Evolutionary conservation across 1,140 invertebrate genomes (phyloP), one percentile per base, ranked within the genome.

Genomic region (Nephotettix cincticeps): DNA sequence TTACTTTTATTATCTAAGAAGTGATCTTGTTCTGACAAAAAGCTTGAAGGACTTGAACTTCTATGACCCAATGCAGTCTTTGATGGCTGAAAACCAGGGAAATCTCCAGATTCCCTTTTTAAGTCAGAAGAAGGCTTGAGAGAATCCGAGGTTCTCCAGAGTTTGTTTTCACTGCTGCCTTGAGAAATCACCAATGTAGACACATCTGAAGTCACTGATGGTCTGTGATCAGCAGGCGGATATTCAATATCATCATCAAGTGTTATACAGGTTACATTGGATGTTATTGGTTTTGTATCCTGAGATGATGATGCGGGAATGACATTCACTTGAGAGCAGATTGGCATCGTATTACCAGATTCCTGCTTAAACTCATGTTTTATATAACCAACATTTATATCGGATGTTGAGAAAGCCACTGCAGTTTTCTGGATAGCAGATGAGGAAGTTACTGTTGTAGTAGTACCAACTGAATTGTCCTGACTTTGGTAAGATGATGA

Each of bases 401-500:
- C 56, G 2, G 56, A 2, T 21, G 56, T 28, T 9, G 56, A 27
- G n/a, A 27, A 61, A 4, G 56, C 23, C 6, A 43, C 65, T 19
- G 65, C 45, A 21, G 40, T 23, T 14, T 67, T 67, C 30, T 47
- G 25, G 61, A 28, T 47, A 13, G 61, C 19, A 6, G 40, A 14
- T 6, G 36, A 43, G 27, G 3, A 23, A 11, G 43, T 47, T 13
- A 32, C 36, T 1, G 66, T 47, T 1, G 40, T 29, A n/a, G 23
- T 30, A 13, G 66, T 68, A 21, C 23, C 30, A 2, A 68, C 27
- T 21, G 43, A 9, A 27, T 4, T 25, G 6, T 61, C 56, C 28
- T 61, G 23, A 23, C 23, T 61, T 25, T 61, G 56, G 27, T 61
- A 61, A 27, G 56, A 43, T 30, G 68, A 67, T 14, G 47, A 66